Evolutionary conservation across 2,113 vertebrate species (phyloP).

Genomic region (Oryzias woworae): DNA sequence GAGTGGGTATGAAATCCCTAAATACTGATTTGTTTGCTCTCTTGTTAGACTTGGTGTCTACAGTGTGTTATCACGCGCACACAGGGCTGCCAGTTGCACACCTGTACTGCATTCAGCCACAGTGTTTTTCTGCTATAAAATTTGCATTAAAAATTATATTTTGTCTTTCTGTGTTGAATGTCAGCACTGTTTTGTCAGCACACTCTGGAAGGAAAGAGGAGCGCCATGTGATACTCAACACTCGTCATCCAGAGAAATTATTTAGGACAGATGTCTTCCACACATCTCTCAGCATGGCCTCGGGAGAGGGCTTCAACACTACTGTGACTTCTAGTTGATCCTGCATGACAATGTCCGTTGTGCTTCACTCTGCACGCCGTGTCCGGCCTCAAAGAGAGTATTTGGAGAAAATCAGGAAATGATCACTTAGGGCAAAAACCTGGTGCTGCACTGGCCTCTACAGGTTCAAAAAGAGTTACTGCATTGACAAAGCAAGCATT

Average conservation of each 20-base stretch:
- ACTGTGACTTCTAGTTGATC: background rate
- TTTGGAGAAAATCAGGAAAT: slow-evolving; percentile 48
- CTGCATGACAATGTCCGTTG: background rate
- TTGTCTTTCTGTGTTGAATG: background rate
- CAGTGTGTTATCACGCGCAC: too few relatives aligned
- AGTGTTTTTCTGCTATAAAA: too few relatives aligned
- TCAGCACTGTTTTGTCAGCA: background rate
- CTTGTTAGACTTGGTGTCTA: too few relatives aligned
- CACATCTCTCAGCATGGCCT: slow-evolving; percentile 7
- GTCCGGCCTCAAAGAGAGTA: slow-evolving; percentile 37
- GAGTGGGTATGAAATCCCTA: too few relatives aligned
- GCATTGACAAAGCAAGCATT: slow-evolving; percentile 42
- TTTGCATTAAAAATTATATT: too few relatives aligned
- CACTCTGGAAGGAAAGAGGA: slow-evolving; percentile 13
- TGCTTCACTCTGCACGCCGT: slow-evolving; percentile 15
- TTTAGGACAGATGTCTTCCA: slow-evolving; percentile 17
- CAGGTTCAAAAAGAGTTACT: slow-evolving; percentile 66
- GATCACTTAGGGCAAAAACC: slow-evolving; percentile 63
- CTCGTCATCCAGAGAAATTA: slow-evolving; percentile 40
- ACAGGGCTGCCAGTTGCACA: too few relatives aligned
- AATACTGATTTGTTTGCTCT: too few relatives aligned
- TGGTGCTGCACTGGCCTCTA: slow-evolving; percentile 71
- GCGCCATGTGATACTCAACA: slow-evolving; percentile 15
- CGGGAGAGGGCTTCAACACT: background rate
- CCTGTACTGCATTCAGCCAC: too few relatives aligned